A percentile compares a stretch with the other conserved stretches of the same genome.
Conservation (phyloP, 2,113 vertebrate species). For the Corynorhinus townsendii region DNA sequence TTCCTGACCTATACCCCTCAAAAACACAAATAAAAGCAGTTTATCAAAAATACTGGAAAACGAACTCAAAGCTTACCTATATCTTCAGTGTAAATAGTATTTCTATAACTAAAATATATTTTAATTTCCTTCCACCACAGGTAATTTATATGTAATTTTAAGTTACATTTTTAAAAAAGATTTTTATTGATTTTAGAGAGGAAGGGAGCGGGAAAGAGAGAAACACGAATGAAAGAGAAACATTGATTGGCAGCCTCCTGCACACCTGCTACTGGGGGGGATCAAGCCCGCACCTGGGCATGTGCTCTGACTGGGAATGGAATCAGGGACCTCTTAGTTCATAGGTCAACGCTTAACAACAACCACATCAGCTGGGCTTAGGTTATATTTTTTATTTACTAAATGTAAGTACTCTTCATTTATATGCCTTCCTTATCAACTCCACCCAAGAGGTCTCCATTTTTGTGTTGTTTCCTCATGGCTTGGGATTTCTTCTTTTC, state of each 20-base stretch:
- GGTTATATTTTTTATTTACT: background rate
- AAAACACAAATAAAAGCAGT: constrained; percentile 13
- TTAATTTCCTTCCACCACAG: background rate
- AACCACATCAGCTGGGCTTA: background rate
- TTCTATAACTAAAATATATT: background rate
- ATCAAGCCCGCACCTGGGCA: too few species aligned
- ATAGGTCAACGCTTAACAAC: too few species aligned
- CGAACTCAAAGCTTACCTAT: background rate
- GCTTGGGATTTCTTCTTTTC: background rate
- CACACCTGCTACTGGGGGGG: too few species aligned
- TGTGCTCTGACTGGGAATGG: too few species aligned
- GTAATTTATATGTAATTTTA: background rate
- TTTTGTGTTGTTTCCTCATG: background rate
- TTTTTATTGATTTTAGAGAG: too few species aligned
- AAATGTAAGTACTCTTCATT: background rate
- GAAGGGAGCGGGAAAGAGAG: too few species aligned
- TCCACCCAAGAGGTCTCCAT: background rate
- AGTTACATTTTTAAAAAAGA: background rate
- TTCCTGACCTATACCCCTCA: background rate
- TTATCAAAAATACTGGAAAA: constrained; percentile 9
- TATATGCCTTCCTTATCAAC: background rate
- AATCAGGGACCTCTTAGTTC: too few species aligned
- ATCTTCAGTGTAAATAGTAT: background rate
- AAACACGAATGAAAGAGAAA: too few species aligned
- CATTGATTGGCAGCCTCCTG: too few species aligned